Base-by-base conservation (phyloP, 1,140 invertebrate species). In the Drosophila suzukii region DNA sequence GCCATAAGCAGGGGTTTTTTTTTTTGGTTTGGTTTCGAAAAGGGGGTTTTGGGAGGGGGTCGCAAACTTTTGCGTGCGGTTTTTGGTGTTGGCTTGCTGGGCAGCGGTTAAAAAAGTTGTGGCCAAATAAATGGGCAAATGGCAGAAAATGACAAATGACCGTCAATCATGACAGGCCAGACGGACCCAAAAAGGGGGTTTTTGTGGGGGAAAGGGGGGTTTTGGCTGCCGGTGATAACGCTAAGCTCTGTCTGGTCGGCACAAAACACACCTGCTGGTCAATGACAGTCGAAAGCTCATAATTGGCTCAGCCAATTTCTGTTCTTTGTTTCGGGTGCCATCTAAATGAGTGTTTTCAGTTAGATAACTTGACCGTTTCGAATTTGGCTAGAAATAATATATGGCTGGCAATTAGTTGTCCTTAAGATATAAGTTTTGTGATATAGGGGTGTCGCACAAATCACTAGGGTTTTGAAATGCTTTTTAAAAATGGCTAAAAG, bases 151-250 rank as follows among this genome's bases (percentile, higher is more conserved):
- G 90, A 91, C 90, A 91, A 91, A 91, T 91, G 77, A 86, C 86
- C 83, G 90, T 91, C 90, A 91, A 91, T 91, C 90, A 91, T 91
- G 90, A 82, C 78, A 91, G 81, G 81, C 74, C 85, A 84, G 85
- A 81, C 84, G 61, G 32, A 32, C 38, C 24, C 11, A 27, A 17
- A 32, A 2, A 4, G 15, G 6, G 38, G 54, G 11, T 6, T 20
- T 20, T 20, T 20, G 20, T 20, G 2, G 2, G 20, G 50, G 38
- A 4, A 13, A 39, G 20, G 36, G 50, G 58, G 43, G 34, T 59
- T 43, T 15, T 60, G 58, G 66, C 41, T 41, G 30, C 27, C 57
- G 54, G 32, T 15, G 80, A 80, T 81, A 80, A 90, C 61, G 68
- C 76, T 90, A 81, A 90, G 84, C 85, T 71, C 47, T 85, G 77